phyloP scores from a whole-genome alignment of 2,888 invertebrate genomes.

The Clanis bilineata region DNA sequence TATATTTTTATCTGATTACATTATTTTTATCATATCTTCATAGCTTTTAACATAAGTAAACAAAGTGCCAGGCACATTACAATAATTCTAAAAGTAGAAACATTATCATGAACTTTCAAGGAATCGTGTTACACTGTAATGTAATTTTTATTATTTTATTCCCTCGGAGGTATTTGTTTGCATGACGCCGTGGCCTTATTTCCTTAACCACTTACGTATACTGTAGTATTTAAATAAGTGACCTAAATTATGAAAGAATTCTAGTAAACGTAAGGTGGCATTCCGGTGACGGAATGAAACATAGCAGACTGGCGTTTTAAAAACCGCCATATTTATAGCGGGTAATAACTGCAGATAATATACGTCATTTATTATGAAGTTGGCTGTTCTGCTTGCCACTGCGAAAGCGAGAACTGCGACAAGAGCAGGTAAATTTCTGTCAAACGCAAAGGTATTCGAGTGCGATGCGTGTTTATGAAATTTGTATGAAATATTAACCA shows the following conservation, averaged over 20 bases:
- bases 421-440: too few relatives aligned
- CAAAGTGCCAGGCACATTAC: neutral
- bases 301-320: neutral
- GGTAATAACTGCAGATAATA: too few relatives aligned
- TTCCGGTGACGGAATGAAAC: constrained; percentile 12
- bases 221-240: constrained; percentile 13
- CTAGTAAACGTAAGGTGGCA: constrained; percentile 9
- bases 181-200: constrained; percentile 10
- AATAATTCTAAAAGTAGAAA: neutral
- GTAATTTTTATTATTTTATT: constrained; percentile 9
- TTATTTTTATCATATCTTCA: too few relatives aligned
- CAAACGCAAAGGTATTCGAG: too few relatives aligned
- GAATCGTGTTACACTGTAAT: constrained; percentile 12
- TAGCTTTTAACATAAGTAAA: too few relatives aligned
- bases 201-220: constrained; percentile 12
- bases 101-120: neutral
- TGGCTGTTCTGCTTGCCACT: too few relatives aligned
- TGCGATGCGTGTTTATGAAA: too few relatives aligned
- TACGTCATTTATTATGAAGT: too few relatives aligned
- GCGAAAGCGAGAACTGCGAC: too few relatives aligned
- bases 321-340: too few relatives aligned
- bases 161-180: constrained; percentile 15
- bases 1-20: too few relatives aligned
- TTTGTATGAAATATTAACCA: too few relatives aligned
- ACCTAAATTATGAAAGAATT: constrained; percentile 16